A percentile compares a stretch with the other conserved stretches of the same genome.
Conservation (phyloP, 2,113 vertebrate species). For the Miniopterus natalensis region DNA sequence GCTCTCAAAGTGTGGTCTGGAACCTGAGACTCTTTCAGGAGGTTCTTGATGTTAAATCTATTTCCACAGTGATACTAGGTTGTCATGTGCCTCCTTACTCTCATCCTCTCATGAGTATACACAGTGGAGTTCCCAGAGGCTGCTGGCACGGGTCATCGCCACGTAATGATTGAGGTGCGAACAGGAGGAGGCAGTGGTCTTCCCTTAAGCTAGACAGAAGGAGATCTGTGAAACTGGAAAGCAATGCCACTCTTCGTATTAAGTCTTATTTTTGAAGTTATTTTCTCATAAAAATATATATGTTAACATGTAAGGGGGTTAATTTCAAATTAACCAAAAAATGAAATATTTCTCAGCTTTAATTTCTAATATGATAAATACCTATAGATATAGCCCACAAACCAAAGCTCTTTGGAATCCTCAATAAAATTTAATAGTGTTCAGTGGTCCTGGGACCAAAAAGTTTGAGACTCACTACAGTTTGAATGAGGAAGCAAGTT, state of each 20-base stretch:
- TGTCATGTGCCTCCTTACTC: not conserved
- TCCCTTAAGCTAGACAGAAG: not conserved
- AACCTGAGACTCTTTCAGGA: not conserved
- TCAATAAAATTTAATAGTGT: not conserved
- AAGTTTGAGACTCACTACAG: not conserved
- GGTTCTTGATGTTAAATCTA: rapidly evolving
- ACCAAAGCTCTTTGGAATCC: not conserved
- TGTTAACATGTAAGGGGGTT: not conserved
- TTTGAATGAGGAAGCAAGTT: not conserved
- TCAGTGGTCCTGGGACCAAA: not conserved
- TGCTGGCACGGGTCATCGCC: not conserved
- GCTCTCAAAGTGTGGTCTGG: not conserved
- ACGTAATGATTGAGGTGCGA: not conserved
- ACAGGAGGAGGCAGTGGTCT: not conserved
- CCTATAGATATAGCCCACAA: not conserved
- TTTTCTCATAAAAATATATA: conserved; percentile 8
- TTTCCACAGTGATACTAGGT: not conserved
- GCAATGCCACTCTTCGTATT: not conserved
- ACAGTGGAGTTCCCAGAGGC: not conserved
- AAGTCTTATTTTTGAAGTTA: not conserved
- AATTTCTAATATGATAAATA: not conserved
- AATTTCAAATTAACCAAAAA: conserved; percentile 2
- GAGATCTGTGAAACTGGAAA: not conserved
- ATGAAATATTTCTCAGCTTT: not conserved
- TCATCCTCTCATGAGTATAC: not conserved